Percentiles rank a stretch among this genome's conserved stretches.
These are phyloP conservation scores for Clanis bilineata DNA, from an alignment of 2,888 invertebrate genomes.

Conservation along the genomic window DNA sequence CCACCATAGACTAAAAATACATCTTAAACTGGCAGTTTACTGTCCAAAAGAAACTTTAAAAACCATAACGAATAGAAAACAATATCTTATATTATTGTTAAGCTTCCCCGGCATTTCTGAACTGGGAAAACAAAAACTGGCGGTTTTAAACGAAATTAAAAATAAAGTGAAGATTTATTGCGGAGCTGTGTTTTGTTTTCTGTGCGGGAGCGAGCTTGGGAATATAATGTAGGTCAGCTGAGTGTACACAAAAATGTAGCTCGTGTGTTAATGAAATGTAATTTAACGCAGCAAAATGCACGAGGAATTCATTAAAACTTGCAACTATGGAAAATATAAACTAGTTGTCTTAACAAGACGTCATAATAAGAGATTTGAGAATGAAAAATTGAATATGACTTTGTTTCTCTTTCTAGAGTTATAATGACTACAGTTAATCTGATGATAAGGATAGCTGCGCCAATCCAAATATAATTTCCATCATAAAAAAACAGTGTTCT, in stretches of 20 bases:
- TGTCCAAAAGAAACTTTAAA: neutral
- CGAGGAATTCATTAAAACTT: neutral
- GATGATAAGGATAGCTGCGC: too few species aligned
- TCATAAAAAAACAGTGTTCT: too few species aligned
- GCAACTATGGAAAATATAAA: too few species aligned
- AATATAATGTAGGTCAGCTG: constrained; percentile 11
- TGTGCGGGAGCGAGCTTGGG: neutral
- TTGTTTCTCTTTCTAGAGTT: too few species aligned
- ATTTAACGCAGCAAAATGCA: neutral
- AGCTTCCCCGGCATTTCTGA: neutral
- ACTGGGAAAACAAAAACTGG: constrained; percentile 5
- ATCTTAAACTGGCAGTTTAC: neutral
- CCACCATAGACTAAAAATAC: neutral
- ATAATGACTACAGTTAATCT: too few species aligned
- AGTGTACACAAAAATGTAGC: neutral
- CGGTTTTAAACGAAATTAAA: constrained; percentile 10
- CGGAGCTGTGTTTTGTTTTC: constrained; percentile 2
- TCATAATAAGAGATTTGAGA: too few species aligned
- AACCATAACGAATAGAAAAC: neutral
- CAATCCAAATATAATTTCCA: too few species aligned
- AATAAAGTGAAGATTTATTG: constrained; percentile 14
- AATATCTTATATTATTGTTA: constrained; percentile 12
- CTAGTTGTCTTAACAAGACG: neutral
- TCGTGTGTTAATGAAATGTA: constrained; percentile 5
- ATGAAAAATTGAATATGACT: too few species aligned